These are phyloP conservation scores for Hyperoplus lanceolatus DNA, from an alignment of 2,797 vertebrate species.

Conservation along the genomic window DNA sequence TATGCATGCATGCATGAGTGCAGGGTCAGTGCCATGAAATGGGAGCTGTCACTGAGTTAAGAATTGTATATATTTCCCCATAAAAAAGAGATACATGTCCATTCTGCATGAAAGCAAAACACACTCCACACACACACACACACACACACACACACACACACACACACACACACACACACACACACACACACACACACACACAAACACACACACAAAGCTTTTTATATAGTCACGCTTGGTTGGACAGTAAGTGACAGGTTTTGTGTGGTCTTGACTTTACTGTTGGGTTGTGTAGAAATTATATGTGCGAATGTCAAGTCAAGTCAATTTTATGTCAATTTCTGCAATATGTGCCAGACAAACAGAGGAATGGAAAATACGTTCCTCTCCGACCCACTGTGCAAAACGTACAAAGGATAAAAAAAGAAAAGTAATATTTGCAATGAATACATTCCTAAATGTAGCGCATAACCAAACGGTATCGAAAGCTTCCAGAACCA, in stretches of 20 bases:
- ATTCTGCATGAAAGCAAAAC: slow-evolving; percentile 16
- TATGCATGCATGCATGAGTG: slow-evolving; percentile 3
- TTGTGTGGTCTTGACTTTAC: not conserved
- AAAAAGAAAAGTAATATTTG: too few relatives aligned
- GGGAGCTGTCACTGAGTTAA: slow-evolving; percentile 44
- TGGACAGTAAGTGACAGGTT: not conserved
- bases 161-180: not conserved
- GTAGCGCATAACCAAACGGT: too few relatives aligned
- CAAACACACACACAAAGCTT: slow-evolving; percentile 11
- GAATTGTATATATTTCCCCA: slow-evolving; percentile 47
- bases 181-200: not conserved
- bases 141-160: not conserved
- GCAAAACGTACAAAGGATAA: too few relatives aligned
- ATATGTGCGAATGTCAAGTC: not conserved
- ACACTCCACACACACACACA: slow-evolving; percentile 4
- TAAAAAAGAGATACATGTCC: slow-evolving; percentile 37
- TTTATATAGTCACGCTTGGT: not conserved
- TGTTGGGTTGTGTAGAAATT: not conserved
- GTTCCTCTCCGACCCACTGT: too few relatives aligned
- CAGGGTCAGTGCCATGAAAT: slow-evolving; percentile 52
- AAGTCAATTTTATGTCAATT: too few relatives aligned
- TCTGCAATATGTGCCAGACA: too few relatives aligned
- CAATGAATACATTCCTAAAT: too few relatives aligned
- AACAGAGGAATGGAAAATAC: too few relatives aligned
- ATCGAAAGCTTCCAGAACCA: too few relatives aligned